phyloP scores from a whole-genome alignment of 2,797 vertebrate species.

The Myiotriccus ornatus region DNA sequence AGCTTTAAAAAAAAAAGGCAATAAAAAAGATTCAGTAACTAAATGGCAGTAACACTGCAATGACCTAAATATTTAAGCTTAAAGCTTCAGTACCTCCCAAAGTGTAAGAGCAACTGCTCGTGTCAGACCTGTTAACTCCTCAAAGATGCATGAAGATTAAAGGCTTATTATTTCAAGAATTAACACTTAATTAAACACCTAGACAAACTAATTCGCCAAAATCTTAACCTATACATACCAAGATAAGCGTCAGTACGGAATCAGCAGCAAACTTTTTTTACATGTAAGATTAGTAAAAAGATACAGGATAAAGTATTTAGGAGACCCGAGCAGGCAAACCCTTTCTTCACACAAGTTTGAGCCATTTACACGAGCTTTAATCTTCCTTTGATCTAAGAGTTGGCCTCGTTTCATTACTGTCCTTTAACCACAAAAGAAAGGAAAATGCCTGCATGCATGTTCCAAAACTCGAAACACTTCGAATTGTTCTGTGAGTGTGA shows the following conservation, averaged over 20 bases:
- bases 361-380: not conserved
- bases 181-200: not conserved
- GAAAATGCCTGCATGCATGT: not conserved
- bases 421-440: not conserved
- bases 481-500: not conserved
- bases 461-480: not conserved
- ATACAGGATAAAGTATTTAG: not conserved
- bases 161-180: not conserved
- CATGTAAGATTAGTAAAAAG: not conserved
- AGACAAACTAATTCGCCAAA: not conserved
- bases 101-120: not conserved
- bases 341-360: not conserved
- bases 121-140: not conserved
- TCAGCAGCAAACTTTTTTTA: not conserved
- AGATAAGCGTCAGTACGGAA: not conserved
- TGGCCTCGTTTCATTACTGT: not conserved
- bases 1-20: not conserved
- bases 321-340: not conserved
- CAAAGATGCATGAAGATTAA: not conserved
- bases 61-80: not conserved
- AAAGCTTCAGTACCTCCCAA: not conserved
- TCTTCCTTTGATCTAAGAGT: not conserved
- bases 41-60: not conserved
- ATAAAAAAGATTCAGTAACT: not conserved
- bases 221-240: not conserved